Percentiles rank a stretch among this genome's conserved stretches.
These are phyloP conservation scores for Cheilosia pagana DNA, from an alignment of 2,888 invertebrate genomes.

Conservation along the genomic window DNA sequence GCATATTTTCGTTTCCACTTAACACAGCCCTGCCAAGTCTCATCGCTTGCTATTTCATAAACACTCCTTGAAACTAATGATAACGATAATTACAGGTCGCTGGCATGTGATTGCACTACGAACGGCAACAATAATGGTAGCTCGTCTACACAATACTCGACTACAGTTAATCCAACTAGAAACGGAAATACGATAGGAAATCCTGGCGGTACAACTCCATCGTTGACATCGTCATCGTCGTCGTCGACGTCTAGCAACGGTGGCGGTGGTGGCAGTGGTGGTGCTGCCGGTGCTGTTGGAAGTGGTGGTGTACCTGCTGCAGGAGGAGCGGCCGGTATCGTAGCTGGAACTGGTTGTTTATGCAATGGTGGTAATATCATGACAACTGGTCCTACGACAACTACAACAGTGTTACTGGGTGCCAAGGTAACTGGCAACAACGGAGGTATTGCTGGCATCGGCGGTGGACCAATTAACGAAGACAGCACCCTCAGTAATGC, in stretches of 20 bases:
- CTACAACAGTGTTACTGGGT: slow-evolving; percentile 82
- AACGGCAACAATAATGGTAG: slow-evolving; percentile 81
- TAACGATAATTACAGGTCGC: slow-evolving; percentile 80
- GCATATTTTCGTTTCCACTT: slow-evolving; percentile 62
- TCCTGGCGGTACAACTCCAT: slow-evolving; percentile 77
- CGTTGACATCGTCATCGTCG: slow-evolving; percentile 74
- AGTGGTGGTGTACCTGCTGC: slow-evolving; percentile 76
- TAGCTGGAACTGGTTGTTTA: slow-evolving; percentile 79
- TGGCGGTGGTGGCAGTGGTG: slow-evolving; percentile 79
- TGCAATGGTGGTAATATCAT: slow-evolving; percentile 81
- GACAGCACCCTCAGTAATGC: slow-evolving; percentile 87
- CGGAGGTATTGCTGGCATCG: slow-evolving; percentile 79
- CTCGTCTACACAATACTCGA: slow-evolving; percentile 76
- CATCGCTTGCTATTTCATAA: slow-evolving; percentile 43
- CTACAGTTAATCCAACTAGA: slow-evolving; percentile 78
- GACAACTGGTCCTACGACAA: slow-evolving; percentile 83
- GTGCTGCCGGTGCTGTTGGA: slow-evolving; percentile 73
- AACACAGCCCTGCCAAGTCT: slow-evolving; percentile 41
- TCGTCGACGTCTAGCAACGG: slow-evolving; percentile 77
- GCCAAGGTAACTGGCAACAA: slow-evolving; percentile 80
- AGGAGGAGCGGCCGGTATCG: slow-evolving; percentile 75
- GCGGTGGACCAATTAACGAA: slow-evolving; percentile 80
- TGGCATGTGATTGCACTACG: slow-evolving; percentile 82
- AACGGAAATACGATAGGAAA: slow-evolving; percentile 78
- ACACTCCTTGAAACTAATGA: slow-evolving; percentile 75